phyloP scores from a whole-genome alignment of 1,140 invertebrate species.

The Heliconius himera region DNA sequence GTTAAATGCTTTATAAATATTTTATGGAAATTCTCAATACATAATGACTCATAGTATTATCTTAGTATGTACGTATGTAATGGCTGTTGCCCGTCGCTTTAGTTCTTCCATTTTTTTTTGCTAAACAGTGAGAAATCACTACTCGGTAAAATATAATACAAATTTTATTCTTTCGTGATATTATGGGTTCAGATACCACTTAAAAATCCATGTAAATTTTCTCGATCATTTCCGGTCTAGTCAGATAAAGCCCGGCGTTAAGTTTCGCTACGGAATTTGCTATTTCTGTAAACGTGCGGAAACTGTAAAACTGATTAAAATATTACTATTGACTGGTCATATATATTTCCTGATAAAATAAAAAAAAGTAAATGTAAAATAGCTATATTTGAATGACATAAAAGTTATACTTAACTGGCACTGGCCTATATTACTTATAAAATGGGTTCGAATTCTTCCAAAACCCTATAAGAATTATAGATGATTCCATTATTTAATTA shows the following conservation, averaged over 20 bases:
- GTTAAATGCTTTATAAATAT: background rate
- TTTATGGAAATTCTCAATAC: background rate
- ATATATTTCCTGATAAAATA: too few relatives aligned
- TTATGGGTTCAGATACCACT: too few relatives aligned
- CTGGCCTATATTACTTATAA: too few relatives aligned
- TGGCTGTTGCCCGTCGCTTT: background rate
- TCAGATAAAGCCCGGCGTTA: background rate
- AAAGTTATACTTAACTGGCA: too few relatives aligned
- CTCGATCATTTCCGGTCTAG: background rate
- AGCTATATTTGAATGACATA: too few relatives aligned
- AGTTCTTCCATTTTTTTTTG: too few relatives aligned
- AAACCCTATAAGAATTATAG: too few relatives aligned
- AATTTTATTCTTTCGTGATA: too few relatives aligned
- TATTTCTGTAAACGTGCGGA: background rate
- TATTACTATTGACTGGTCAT: background rate
- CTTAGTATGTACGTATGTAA: background rate
- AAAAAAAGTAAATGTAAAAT: too few relatives aligned
- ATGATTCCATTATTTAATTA: background rate
- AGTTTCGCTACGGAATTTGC: background rate
- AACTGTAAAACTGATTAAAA: background rate
- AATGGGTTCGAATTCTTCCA: too few relatives aligned
- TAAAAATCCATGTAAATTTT: background rate
- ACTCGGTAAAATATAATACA: too few relatives aligned
- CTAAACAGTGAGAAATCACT: too few relatives aligned
- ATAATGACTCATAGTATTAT: background rate